Base-by-base conservation (phyloP, 2,113 vertebrate genomes). In the Tinamus guttatus region DNA sequence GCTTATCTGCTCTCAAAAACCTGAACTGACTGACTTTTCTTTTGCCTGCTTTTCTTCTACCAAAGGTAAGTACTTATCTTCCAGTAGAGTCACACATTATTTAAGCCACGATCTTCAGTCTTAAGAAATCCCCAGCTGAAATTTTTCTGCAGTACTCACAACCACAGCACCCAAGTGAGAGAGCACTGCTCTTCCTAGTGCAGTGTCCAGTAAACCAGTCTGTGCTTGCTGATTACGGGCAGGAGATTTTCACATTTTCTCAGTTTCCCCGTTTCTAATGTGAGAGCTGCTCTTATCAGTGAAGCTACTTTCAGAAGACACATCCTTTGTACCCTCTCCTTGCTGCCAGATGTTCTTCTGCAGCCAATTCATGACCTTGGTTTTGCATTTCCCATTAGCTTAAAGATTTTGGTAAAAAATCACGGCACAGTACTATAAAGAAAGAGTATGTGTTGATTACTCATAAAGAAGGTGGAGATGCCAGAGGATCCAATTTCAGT, bases 301-400 rank as follows among this genome's bases (percentile, higher is more conserved):
- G 1, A 52, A 40, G 75, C n/a, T 63, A 32, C 49, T 90, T 90
- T 79, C 74, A 73, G 85, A 81, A 74, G 62, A 41, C 5, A 9
- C 77, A 88, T 93, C 74, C 65, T 80, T 79, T 91, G 58, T 45
- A 93, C 32, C 49, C n/a, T 71, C 86, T 86, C 86, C 73, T 91
- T 93, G 82, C 90, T 92, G 85, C 83, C 90, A 95, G 92, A 93
- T 94, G 92, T 95, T 95, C 82, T 85, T 93, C 87, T 80, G 75
- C 68, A 86, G 69, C 56, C 58, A 73, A 36, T 69, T 73, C 49
- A 22, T 4, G n/a, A 83, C 74, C 93, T 92, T 81, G 25, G 2
- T 70, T 93, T 84, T 47, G 38, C 60, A 27, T 68, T 84, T 89
- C 4, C 9, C 30, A 43, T 75, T 2, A 58, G 52, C 40, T 60